These are phyloP conservation scores for Coptotermes formosanus DNA, from an alignment of 1,140 invertebrate species.

Conservation along the genomic window DNA sequence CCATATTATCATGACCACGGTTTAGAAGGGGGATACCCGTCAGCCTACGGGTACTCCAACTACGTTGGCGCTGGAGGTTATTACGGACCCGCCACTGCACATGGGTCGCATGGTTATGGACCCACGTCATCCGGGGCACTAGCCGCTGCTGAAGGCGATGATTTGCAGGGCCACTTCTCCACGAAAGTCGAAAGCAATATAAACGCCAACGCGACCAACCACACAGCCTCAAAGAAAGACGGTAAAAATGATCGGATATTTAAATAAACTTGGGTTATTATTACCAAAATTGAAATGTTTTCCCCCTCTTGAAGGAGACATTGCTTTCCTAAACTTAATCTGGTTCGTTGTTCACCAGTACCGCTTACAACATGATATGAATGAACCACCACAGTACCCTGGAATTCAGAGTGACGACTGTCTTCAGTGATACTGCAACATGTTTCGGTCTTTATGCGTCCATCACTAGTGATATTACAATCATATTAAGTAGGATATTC, in stretches of 20 bases:
- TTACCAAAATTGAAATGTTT: too few species aligned
- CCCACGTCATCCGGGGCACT: not conserved
- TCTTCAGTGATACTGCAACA: too few species aligned
- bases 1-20: not conserved
- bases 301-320: too few species aligned
- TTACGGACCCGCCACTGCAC: too few species aligned
- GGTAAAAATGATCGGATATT: not conserved
- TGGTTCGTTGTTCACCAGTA: too few species aligned
- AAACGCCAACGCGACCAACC: not conserved
- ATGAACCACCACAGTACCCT: too few species aligned
- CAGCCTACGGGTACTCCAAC: not conserved
- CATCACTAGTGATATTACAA: too few species aligned
- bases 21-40: not conserved
- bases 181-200: not conserved
- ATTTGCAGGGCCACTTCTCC: slow-evolving; percentile 24
- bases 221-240: not conserved
- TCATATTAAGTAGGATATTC: too few species aligned
- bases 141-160: not conserved
- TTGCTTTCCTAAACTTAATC: too few species aligned
- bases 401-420: too few species aligned
- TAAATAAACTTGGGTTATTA: not conserved
- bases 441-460: too few species aligned
- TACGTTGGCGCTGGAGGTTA: not conserved
- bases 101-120: not conserved
- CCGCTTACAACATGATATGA: too few species aligned